These are phyloP conservation scores for Drosophila lacertosa DNA, from an alignment of 1,140 invertebrate genomes.

Conservation along the genomic window DNA sequence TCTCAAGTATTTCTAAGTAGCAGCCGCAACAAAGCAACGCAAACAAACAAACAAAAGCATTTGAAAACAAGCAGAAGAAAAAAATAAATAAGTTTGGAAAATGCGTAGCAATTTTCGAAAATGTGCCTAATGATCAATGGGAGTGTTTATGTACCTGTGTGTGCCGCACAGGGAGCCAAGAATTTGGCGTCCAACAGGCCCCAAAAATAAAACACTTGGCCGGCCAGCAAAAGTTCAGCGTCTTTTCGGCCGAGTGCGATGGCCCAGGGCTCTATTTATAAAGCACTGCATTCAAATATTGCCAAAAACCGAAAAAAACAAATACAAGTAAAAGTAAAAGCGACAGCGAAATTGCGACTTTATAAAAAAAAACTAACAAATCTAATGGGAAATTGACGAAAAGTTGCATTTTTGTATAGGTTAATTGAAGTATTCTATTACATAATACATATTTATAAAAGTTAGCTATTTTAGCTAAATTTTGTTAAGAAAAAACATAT, in stretches of 20 bases:
- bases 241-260: conserved; percentile 36
- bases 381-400: not conserved
- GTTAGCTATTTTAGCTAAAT: not conserved
- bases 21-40: conserved; percentile 21
- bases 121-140: conserved; percentile 20
- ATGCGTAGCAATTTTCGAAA: conserved; percentile 20
- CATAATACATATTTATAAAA: too few species aligned
- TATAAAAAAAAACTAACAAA: too few species aligned
- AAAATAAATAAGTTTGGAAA: not conserved
- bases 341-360: not conserved
- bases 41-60: conserved; percentile 46
- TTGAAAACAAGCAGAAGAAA: conserved; percentile 4
- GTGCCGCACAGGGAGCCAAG: conserved; percentile 6
- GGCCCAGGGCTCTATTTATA: conserved; percentile 55
- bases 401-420: too few species aligned
- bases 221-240: conserved; percentile 52
- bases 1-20: conserved; percentile 13
- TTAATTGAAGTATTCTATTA: too few species aligned
- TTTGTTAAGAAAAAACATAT: not conserved
- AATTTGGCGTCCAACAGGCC: conserved; percentile 14
- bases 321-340: conserved; percentile 19
- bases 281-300: conserved; percentile 47
- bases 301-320: conserved; percentile 14
- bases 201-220: conserved; percentile 67
- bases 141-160: conserved; percentile 17